These are phyloP conservation scores for Cerceris ruficornis DNA, from an alignment of 2,888 invertebrate genomes.

Conservation along the genomic window DNA sequence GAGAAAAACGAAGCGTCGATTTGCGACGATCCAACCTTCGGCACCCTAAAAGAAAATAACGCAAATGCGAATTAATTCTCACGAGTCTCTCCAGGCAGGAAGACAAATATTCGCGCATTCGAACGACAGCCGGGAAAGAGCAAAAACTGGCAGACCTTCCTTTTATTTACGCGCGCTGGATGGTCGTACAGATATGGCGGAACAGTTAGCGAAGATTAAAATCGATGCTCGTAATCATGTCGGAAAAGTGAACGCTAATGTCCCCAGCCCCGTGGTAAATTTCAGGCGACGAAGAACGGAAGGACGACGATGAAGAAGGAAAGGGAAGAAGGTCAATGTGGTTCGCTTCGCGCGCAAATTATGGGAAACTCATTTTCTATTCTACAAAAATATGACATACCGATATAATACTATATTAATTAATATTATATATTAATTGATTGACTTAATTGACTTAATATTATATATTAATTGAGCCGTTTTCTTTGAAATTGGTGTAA, in stretches of 20 bases:
- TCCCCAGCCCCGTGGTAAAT: background rate
- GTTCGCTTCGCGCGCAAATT: background rate
- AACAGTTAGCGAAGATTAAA: background rate
- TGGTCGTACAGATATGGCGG: background rate
- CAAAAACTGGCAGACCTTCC: slow-evolving; percentile 19
- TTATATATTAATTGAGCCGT: no score
- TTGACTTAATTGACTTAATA: no score
- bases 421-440: no score
- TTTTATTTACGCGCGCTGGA: slow-evolving; percentile 21
- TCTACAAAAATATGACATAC: no score
- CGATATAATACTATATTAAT: no score
- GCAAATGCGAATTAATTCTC: no score
- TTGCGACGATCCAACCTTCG: background rate
- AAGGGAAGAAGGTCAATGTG: slow-evolving; percentile 8
- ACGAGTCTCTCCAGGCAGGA: background rate
- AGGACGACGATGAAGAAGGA: background rate
- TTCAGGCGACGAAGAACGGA: background rate
- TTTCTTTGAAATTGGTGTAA: no score
- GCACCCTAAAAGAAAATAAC: background rate
- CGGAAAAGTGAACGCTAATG: slow-evolving; percentile 7
- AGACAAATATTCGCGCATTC: slow-evolving; percentile 2
- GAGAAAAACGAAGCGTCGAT: no score
- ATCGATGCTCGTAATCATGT: background rate
- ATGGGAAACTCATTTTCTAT: slow-evolving; percentile 11
- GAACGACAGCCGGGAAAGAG: background rate